These are phyloP conservation scores for Phalera bucephala DNA, from an alignment of 2,888 invertebrate species.

Conservation along the genomic window DNA sequence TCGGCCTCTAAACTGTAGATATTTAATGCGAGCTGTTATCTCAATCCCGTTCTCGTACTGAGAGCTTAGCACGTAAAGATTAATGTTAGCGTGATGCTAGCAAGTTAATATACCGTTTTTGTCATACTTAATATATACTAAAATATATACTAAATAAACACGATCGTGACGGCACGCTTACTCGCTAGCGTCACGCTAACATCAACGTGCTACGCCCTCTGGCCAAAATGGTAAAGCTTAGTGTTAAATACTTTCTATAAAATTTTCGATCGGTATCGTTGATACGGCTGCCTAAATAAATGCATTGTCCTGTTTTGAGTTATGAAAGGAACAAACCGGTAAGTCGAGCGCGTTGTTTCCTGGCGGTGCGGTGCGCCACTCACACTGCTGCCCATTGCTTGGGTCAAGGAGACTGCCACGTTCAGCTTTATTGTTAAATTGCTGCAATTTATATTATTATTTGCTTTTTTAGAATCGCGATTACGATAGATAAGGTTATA, in stretches of 20 bases:
- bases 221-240: too few relatives aligned
- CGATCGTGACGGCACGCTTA: too few relatives aligned
- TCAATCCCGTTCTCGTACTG: too few relatives aligned
- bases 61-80: too few relatives aligned
- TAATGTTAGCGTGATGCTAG: too few relatives aligned
- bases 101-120: too few relatives aligned
- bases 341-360: conserved; percentile 27
- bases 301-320: conserved; percentile 28
- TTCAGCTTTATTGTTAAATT: conserved; percentile 41
- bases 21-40: too few relatives aligned
- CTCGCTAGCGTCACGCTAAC: too few relatives aligned
- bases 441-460: conserved; percentile 42
- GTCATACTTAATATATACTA: too few relatives aligned
- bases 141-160: too few relatives aligned
- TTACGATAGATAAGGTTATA: conserved; percentile 35
- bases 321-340: conserved; percentile 34
- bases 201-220: too few relatives aligned
- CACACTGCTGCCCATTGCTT: conserved; percentile 34
- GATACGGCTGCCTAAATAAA: conserved; percentile 12
- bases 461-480: conserved; percentile 33
- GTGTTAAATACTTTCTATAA: neutral
- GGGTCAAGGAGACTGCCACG: conserved; percentile 35
- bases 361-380: conserved; percentile 20
- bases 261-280: neutral
- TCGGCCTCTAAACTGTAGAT: too few relatives aligned